phyloP scores from a whole-genome alignment of 2,797 vertebrate genomes.

The Argentina silus region DNA sequence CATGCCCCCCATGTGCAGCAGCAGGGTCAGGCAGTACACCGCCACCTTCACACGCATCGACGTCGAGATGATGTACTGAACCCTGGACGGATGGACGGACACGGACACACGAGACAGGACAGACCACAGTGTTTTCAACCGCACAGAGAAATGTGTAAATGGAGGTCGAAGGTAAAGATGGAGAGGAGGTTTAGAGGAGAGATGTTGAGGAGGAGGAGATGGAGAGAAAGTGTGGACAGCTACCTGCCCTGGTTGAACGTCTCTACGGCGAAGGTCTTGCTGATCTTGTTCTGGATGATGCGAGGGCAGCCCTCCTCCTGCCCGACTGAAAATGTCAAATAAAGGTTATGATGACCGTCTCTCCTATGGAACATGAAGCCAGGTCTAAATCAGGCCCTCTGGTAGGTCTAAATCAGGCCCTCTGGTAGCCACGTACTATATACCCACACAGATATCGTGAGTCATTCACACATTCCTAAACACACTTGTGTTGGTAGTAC shows the following conservation, averaged over 20 bases:
- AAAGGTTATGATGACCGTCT: too few species aligned
- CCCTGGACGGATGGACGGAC: conserved; percentile 64
- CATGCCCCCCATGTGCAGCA: conserved; percentile 88
- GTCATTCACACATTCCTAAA: too few species aligned
- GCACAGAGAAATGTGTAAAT: not conserved
- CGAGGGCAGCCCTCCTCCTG: conserved; percentile 84
- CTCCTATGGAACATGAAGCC: too few species aligned
- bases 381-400: too few species aligned
- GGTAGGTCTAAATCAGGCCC: too few species aligned
- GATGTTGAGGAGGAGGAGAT: not conserved
- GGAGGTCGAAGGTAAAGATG: not conserved
- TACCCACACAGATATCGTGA: not conserved
- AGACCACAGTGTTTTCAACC: not conserved
- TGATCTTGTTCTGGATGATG: conserved; percentile 82
- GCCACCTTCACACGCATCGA: conserved; percentile 89
- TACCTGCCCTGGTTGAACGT: conserved; percentile 87
- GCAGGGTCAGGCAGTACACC: conserved; percentile 82
- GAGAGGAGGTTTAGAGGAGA: not conserved
- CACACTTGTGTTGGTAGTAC: too few species aligned
- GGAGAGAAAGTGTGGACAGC: conserved; percentile 6
- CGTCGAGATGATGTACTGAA: conserved; percentile 82
- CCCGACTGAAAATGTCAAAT: conserved; percentile 71
- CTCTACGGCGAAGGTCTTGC: conserved; percentile 85
- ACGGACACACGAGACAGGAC: not conserved
- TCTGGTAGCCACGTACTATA: not conserved